Conservation (phyloP, 2,888 invertebrate genomes). For the Monopis laevigella region DNA sequence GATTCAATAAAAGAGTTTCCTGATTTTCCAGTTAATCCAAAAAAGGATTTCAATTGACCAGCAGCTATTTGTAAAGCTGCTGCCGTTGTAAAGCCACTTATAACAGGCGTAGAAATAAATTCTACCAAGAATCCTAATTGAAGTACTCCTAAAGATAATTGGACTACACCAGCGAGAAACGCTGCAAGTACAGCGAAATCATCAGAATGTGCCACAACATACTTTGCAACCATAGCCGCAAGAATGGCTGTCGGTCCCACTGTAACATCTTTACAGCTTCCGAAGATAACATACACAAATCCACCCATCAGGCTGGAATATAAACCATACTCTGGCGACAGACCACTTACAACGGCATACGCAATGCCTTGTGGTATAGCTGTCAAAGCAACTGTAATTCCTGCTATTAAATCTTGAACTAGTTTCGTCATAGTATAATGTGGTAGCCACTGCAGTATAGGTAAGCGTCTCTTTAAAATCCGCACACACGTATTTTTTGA, state of each 20-base stretch:
- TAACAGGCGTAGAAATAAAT: constrained; percentile 87
- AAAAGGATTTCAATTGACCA: constrained; percentile 78
- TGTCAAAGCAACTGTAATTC: constrained; percentile 84
- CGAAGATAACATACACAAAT: constrained; percentile 87
- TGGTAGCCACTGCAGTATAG: constrained; percentile 79
- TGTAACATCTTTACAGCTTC: constrained; percentile 81
- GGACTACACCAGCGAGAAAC: constrained; percentile 78
- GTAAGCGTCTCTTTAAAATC: constrained; percentile 60
- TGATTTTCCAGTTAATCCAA: constrained; percentile 70
- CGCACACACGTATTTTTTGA: not conserved
- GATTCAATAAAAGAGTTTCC: constrained; percentile 75
- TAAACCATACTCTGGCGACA: constrained; percentile 80
- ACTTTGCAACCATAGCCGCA: constrained; percentile 80
- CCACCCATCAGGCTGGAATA: constrained; percentile 92
- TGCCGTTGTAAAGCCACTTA: constrained; percentile 84
- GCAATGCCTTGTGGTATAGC: constrained; percentile 88
- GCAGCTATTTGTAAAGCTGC: constrained; percentile 89
- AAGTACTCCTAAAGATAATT: constrained; percentile 75
- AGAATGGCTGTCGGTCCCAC: constrained; percentile 91
- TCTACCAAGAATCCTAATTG: constrained; percentile 84
- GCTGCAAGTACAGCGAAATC: constrained; percentile 78
- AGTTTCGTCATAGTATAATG: constrained; percentile 71
- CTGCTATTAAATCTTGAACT: constrained; percentile 84
- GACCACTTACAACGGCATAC: constrained; percentile 80
- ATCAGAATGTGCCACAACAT: constrained; percentile 69